A percentile compares a stretch with the other conserved stretches of the same genome.
phyloP scores from a whole-genome alignment of 2,797 vertebrate genomes.

The Falco biarmicus region DNA sequence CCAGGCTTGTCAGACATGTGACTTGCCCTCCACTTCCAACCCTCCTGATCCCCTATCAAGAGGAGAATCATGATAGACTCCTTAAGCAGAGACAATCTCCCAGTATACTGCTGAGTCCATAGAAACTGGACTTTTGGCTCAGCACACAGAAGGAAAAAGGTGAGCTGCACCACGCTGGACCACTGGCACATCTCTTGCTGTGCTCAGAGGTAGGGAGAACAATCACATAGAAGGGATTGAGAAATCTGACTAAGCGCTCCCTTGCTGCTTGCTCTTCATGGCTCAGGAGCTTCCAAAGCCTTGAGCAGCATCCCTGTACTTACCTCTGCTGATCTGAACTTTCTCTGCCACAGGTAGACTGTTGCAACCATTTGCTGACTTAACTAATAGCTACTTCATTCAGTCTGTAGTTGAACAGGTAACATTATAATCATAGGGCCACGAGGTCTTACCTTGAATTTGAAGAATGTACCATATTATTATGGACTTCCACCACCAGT shows the following conservation, averaged over 20 bases:
- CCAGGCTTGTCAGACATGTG: neutral
- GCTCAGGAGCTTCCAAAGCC: neutral
- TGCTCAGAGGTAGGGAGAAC: neutral
- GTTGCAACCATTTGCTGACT: neutral
- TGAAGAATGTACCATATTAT: neutral
- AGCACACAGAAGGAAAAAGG: neutral
- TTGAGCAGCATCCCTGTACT: neutral
- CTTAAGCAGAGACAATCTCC: neutral
- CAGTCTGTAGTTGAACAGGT: neutral
- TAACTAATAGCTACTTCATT: neutral
- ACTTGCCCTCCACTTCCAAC: neutral
- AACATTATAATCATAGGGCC: neutral
- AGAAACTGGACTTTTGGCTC: neutral
- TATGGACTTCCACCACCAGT: neutral
- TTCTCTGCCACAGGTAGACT: neutral
- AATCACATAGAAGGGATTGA: neutral
- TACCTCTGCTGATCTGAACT: neutral
- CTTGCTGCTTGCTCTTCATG: neutral
- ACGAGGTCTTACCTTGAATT: neutral
- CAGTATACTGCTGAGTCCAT: fast-evolving
- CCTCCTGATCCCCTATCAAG: neutral
- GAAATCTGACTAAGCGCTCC: neutral
- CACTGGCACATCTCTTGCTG: neutral
- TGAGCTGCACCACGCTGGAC: neutral
- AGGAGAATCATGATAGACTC: neutral